Evolutionary conservation across 2,113 vertebrate genomes (phyloP).

Genomic region (Barnardius zonarius): DNA sequence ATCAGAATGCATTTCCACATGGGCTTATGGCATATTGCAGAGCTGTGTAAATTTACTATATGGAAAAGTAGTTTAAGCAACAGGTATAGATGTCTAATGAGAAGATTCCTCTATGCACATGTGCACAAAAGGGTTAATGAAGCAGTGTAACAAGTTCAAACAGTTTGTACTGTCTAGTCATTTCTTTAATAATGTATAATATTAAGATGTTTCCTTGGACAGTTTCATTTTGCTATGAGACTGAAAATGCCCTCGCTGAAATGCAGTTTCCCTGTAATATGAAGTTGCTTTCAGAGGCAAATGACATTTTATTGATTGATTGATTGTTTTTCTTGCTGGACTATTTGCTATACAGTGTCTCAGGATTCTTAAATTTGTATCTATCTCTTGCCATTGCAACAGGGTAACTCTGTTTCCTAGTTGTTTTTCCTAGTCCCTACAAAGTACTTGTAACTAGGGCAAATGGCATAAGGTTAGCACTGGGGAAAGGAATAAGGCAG

Average conservation of each 20-base stretch:
- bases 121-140: neutral
- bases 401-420: neutral
- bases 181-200: neutral
- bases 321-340: neutral
- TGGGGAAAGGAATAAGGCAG: neutral
- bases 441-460: neutral
- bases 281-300: neutral
- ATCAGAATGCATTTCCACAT: neutral
- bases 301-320: neutral
- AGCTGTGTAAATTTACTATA: neutral
- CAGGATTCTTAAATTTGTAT: neutral
- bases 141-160: neutral
- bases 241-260: neutral
- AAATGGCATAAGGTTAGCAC: accelerated
- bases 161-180: neutral
- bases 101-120: neutral
- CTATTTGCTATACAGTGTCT: neutral
- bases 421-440: neutral
- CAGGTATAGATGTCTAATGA: neutral
- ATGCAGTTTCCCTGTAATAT: neutral
- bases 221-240: neutral
- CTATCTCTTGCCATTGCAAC: neutral
- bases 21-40: neutral
- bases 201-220: neutral
- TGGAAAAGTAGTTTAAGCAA: neutral